Percentiles rank a stretch among this genome's conserved stretches.
These are phyloP conservation scores for Hyperoplus lanceolatus DNA, from an alignment of 2,797 vertebrate genomes.

Conservation along the genomic window DNA sequence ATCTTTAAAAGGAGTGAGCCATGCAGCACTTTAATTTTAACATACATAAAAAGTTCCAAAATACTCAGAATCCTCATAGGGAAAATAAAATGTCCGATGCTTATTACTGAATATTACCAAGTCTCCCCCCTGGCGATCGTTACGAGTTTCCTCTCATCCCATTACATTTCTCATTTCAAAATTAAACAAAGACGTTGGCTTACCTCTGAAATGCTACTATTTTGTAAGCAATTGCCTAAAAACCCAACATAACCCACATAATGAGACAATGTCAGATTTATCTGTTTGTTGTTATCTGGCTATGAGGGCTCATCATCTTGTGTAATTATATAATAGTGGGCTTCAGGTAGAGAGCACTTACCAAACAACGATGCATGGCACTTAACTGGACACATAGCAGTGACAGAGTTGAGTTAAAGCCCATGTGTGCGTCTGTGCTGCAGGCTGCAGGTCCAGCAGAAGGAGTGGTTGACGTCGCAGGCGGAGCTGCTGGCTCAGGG, in stretches of 20 bases:
- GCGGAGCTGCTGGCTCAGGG: constrained; percentile 87
- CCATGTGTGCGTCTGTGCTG: constrained; percentile 33
- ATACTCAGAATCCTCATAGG: constrained; percentile 39
- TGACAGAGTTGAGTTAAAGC: constrained; percentile 43
- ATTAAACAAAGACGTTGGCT: constrained; percentile 36
- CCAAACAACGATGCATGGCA: constrained; percentile 30
- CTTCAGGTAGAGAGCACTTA: constrained; percentile 30
- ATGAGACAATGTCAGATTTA: constrained; percentile 27
- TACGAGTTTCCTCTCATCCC: constrained; percentile 37
- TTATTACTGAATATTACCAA: constrained; percentile 40
- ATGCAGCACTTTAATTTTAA: constrained; percentile 6
- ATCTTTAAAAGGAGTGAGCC: background rate
- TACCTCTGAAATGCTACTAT: background rate
- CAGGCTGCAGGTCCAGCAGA: constrained; percentile 86
- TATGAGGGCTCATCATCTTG: constrained; percentile 25
- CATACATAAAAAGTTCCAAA: constrained; percentile 8
- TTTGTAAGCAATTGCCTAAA: constrained; percentile 30
- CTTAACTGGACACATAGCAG: constrained; percentile 33
- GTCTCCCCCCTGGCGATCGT: constrained; percentile 32
- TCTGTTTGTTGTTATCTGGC: constrained; percentile 12
- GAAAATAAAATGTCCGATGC: constrained; percentile 28
- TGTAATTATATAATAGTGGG: constrained; percentile 38
- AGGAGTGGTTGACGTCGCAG: constrained; percentile 82
- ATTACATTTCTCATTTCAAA: constrained; percentile 47
- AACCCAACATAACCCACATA: background rate